Percentiles rank a stretch among this genome's conserved stretches.
These are phyloP conservation scores for Ceratoteleas bidentatus DNA, from an alignment of 1,140 invertebrate species.

Conservation along the genomic window DNA sequence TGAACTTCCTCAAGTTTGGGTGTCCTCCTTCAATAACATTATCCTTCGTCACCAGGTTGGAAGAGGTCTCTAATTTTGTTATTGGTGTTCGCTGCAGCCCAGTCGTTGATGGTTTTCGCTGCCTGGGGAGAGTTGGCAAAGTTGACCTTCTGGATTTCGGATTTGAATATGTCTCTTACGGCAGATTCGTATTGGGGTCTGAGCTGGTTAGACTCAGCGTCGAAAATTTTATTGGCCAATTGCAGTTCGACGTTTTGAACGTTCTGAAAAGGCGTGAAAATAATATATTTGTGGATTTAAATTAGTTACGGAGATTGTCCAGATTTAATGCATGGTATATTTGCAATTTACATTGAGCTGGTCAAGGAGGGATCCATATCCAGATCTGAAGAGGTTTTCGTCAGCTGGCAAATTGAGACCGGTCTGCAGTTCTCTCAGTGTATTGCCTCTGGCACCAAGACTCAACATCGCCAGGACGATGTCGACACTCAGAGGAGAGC, in stretches of 20 bases:
- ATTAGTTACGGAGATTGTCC: no score
- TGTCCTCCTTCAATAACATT: not conserved
- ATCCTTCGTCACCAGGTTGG: slow-evolving; percentile 67
- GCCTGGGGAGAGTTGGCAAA: slow-evolving; percentile 70
- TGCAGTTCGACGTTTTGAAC: slow-evolving; percentile 69
- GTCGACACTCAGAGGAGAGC: slow-evolving; percentile 73
- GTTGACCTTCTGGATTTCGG: slow-evolving; percentile 72
- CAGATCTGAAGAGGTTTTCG: slow-evolving; percentile 38
- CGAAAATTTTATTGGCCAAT: slow-evolving; percentile 74
- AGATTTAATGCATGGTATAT: not conserved
- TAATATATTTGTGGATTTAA: not conserved
- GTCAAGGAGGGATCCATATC: slow-evolving; percentile 66
- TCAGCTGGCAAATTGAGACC: slow-evolving; percentile 67
- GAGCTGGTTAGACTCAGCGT: slow-evolving; percentile 32
- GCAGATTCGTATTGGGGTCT: slow-evolving; percentile 63
- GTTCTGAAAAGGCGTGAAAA: slow-evolving; percentile 59
- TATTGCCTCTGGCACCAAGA: slow-evolving; percentile 70
- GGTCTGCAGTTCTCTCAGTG: slow-evolving; percentile 65
- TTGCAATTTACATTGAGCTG: slow-evolving; percentile 68
- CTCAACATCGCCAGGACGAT: slow-evolving; percentile 71
- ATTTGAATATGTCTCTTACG: slow-evolving; percentile 60
- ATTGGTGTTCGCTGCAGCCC: slow-evolving; percentile 82
- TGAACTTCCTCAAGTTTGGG: not conserved
- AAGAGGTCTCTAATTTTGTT: slow-evolving; percentile 83
- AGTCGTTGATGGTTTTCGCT: slow-evolving; percentile 81